Conservation (phyloP, 1,140 invertebrate species). For the Saccostrea glomerata region DNA sequence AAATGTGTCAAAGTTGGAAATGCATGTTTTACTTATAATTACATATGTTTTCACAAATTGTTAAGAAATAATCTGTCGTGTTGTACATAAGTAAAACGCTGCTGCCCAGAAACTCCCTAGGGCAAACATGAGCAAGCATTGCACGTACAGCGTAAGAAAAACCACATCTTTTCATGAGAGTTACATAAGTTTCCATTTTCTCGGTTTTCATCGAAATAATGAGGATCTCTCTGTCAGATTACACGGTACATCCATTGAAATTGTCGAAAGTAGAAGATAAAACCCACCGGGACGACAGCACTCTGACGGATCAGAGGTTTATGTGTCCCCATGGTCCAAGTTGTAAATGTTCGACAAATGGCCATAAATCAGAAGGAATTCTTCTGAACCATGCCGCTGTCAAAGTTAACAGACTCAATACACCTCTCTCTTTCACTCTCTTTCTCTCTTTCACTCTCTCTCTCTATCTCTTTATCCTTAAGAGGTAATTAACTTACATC, state of each 20-base stretch:
- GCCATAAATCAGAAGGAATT: background rate
- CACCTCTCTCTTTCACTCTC: slow-evolving; percentile 52
- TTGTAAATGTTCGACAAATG: slow-evolving; percentile 29
- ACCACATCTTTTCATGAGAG: background rate
- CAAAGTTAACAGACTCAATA: slow-evolving; percentile 28
- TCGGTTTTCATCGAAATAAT: background rate
- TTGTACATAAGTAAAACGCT: background rate
- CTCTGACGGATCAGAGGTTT: background rate
- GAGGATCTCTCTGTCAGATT: background rate
- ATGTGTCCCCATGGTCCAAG: slow-evolving; percentile 12
- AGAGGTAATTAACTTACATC: background rate
- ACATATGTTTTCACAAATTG: slow-evolving; percentile 15
- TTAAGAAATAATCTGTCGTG: slow-evolving; percentile 2
- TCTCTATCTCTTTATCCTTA: slow-evolving; percentile 42
- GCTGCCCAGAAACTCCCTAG: background rate
- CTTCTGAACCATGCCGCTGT: background rate
- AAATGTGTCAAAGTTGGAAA: background rate
- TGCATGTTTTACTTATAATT: slow-evolving; percentile 15
- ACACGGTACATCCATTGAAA: slow-evolving; percentile 9
- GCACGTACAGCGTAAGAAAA: background rate
- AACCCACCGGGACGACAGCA: background rate
- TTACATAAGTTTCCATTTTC: slow-evolving; percentile 18
- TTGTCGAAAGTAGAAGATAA: slow-evolving; percentile 24
- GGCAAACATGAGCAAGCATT: background rate
- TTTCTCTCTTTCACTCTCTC: slow-evolving; percentile 40